Evolutionary conservation across 1,140 invertebrate species (phyloP).

Genomic region (Linepithema humile): DNA sequence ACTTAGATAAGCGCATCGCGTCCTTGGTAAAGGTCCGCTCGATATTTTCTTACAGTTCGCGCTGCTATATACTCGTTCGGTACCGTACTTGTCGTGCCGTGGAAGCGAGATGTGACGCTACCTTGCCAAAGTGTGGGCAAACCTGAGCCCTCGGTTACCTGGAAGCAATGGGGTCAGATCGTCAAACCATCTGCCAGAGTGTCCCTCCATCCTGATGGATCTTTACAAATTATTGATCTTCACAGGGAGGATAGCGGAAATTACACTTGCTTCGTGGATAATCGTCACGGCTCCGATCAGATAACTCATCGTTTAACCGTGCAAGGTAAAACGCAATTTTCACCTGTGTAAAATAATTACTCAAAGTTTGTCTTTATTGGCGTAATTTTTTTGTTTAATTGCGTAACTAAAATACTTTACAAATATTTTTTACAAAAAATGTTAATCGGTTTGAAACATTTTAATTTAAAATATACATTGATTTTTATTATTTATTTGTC

Average conservation of each 20-base stretch:
- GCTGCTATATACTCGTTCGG: slow-evolving; percentile 93
- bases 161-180: slow-evolving; percentile 89
- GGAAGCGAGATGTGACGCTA: slow-evolving; percentile 93
- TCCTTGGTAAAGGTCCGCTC: neutral
- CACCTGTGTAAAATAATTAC: neutral
- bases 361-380: neutral
- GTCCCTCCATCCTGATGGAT: slow-evolving; percentile 88
- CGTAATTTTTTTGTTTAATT: neutral
- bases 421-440: neutral
- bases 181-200: slow-evolving; percentile 89
- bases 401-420: neutral
- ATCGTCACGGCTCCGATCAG: slow-evolving; percentile 93
- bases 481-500: no score
- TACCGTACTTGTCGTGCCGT: slow-evolving; percentile 90
- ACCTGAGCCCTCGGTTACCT: slow-evolving; percentile 89
- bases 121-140: slow-evolving; percentile 92
- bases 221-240: slow-evolving; percentile 89
- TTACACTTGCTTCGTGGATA: slow-evolving; percentile 94
- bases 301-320: slow-evolving; percentile 90
- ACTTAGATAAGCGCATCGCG: slow-evolving; percentile 1
- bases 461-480: no score
- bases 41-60: slow-evolving; percentile 86
- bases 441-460: neutral
- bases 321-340: slow-evolving; percentile 84
- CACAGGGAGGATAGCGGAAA: slow-evolving; percentile 94